These are phyloP conservation scores for Drosophila ananassae DNA, from an alignment of 1,140 invertebrate genomes.

Conservation along the genomic window DNA sequence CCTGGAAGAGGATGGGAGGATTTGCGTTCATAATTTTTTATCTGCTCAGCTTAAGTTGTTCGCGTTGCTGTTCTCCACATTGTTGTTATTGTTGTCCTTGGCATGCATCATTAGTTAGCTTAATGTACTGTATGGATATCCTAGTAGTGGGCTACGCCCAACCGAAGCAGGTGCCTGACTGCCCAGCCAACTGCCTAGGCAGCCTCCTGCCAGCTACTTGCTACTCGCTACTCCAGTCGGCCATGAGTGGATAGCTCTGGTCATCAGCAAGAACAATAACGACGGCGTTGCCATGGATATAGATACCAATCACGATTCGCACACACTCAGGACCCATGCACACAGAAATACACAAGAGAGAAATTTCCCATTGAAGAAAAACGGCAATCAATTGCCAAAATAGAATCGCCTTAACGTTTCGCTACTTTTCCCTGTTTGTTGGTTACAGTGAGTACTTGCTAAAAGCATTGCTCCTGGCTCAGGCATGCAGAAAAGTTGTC, in stretches of 20 bases:
- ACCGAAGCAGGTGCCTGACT: conserved; percentile 39
- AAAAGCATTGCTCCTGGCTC: background rate
- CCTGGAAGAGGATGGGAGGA: conserved; percentile 54
- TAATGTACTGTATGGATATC: conserved; percentile 70
- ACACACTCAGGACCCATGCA: conserved; percentile 18
- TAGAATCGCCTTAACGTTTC: conserved; percentile 75
- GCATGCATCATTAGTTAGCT: conserved; percentile 80
- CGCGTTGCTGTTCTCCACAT: conserved; percentile 54
- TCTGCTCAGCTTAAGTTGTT: conserved; percentile 67
- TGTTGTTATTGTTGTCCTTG: conserved; percentile 58
- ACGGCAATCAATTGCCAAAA: conserved; percentile 79
- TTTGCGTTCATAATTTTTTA: conserved; percentile 81
- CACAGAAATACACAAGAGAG: conserved; percentile 25
- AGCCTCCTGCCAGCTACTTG: background rate
- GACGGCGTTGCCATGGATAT: conserved; percentile 47
- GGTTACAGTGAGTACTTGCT: conserved; percentile 23
- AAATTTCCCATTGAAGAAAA: conserved; percentile 63
- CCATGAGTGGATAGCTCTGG: conserved; percentile 28
- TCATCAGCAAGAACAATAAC: conserved; percentile 57
- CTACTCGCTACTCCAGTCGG: too few relatives aligned
- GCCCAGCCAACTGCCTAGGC: conserved; percentile 6
- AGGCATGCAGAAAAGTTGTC: background rate
- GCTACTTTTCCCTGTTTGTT: conserved; percentile 29
- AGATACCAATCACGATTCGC: conserved; percentile 56
- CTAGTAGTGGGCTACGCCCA: conserved; percentile 61